Conservation (phyloP, 2,113 vertebrate species). For the Catagonus wagneri region DNA sequence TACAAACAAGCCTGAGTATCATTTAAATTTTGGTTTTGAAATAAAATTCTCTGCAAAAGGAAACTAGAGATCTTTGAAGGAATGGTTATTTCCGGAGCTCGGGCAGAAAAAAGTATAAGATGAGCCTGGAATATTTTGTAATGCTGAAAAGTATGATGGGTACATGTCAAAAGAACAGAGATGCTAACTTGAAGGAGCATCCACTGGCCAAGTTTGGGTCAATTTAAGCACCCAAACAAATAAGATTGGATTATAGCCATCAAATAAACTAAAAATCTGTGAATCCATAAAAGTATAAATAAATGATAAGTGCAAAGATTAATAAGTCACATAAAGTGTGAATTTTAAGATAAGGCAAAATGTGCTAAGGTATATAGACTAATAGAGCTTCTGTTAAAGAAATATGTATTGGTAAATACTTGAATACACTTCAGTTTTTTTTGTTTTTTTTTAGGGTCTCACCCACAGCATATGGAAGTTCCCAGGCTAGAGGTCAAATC, state of each 20-base stretch:
- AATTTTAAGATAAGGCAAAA: neutral
- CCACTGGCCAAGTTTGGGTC: neutral
- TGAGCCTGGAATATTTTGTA: neutral
- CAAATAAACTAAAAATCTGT: neutral
- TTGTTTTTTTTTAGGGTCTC: too few relatives aligned
- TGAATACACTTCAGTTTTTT: neutral
- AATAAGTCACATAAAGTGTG: neutral
- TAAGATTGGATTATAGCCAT: neutral
- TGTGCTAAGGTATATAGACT: neutral
- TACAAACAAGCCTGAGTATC: neutral
- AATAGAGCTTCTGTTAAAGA: neutral
- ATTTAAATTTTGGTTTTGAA: conserved; percentile 10
- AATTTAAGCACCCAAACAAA: neutral
- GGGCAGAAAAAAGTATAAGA: neutral
- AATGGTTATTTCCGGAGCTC: neutral
- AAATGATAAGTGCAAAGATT: neutral
- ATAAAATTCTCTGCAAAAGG: neutral
- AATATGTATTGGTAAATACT: neutral
- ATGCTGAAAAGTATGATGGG: neutral
- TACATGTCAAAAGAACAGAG: neutral
- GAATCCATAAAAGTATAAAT: neutral
- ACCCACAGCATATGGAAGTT: too few relatives aligned
- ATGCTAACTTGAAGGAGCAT: neutral
- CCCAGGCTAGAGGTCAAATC: too few relatives aligned
- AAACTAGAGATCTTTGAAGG: neutral